phyloP scores from a whole-genome alignment of 1,140 invertebrate species.

The Agrilus planipennis region DNA sequence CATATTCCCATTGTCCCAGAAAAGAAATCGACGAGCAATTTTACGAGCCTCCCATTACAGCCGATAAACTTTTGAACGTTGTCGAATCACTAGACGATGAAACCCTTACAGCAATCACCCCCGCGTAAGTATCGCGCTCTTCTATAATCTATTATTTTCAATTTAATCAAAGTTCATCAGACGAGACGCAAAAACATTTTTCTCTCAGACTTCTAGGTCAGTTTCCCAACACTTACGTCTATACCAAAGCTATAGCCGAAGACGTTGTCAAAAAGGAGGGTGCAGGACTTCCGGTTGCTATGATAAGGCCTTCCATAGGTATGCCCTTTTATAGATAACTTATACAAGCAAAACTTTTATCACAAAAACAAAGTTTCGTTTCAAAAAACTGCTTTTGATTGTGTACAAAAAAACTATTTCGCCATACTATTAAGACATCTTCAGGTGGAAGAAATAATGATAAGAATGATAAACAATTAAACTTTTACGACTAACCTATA shows the following conservation, averaged over 20 bases:
- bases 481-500: background rate
- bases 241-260: constrained; percentile 55
- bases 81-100: constrained; percentile 8
- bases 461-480: background rate
- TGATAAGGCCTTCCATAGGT: constrained; percentile 44
- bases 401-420: no score
- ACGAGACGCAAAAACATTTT: constrained; percentile 8
- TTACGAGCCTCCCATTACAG: constrained; percentile 30
- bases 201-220: constrained; percentile 44
- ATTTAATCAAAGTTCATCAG: background rate
- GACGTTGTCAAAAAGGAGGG: constrained; percentile 41
- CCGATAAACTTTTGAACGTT: constrained; percentile 18
- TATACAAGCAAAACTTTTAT: no score
- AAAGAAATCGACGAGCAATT: constrained; percentile 32
- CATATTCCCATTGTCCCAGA: constrained; percentile 38
- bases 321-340: constrained; percentile 29
- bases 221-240: constrained; percentile 57
- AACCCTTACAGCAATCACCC: constrained; percentile 7
- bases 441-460: background rate
- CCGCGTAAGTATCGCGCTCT: constrained; percentile 6
- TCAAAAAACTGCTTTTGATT: no score
- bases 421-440: no score
- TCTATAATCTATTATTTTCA: background rate
- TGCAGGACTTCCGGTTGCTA: constrained; percentile 44
- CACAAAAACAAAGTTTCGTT: no score